These are phyloP conservation scores for Pipistrellus pygmaeus DNA, from an alignment of 2,797 vertebrate genomes.

Conservation along the genomic window DNA sequence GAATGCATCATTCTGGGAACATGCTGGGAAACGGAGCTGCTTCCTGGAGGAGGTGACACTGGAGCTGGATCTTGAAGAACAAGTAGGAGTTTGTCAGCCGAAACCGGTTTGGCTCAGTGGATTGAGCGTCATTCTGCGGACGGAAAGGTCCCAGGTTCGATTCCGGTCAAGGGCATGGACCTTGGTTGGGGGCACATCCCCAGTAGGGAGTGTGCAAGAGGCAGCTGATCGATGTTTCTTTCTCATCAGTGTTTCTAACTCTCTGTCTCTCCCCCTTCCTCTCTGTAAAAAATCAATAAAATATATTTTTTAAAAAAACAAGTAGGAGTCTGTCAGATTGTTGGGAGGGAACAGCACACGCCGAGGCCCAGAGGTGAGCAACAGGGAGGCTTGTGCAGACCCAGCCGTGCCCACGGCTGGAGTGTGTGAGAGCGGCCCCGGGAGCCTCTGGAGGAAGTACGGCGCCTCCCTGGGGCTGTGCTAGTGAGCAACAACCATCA, in stretches of 20 bases:
- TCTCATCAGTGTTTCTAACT: too few relatives aligned
- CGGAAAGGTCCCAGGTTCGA: too few relatives aligned
- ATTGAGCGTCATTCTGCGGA: too few relatives aligned
- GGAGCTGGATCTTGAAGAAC: not conserved
- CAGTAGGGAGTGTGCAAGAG: too few relatives aligned
- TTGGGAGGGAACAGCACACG: not conserved
- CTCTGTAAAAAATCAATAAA: too few relatives aligned
- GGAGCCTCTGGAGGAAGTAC: not conserved
- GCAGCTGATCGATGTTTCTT: too few relatives aligned
- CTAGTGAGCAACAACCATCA: not conserved
- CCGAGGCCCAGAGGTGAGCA: not conserved
- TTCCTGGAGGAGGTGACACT: not conserved
- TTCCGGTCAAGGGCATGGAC: too few relatives aligned
- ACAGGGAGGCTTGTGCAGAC: not conserved
- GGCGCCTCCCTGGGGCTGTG: not conserved
- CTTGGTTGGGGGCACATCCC: too few relatives aligned
- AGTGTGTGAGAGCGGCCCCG: rapidly evolving
- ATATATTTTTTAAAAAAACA: not conserved
- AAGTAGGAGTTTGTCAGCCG: not conserved
- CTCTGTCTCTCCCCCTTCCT: too few relatives aligned
- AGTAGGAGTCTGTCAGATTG: not conserved
- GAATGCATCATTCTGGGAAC: not conserved
- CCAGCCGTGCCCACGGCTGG: not conserved
- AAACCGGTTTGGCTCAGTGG: too few relatives aligned
- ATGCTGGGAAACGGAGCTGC: not conserved